These are phyloP conservation scores for Silurus glanis DNA, from an alignment of 2,113 vertebrate species.

Conservation along the genomic window DNA sequence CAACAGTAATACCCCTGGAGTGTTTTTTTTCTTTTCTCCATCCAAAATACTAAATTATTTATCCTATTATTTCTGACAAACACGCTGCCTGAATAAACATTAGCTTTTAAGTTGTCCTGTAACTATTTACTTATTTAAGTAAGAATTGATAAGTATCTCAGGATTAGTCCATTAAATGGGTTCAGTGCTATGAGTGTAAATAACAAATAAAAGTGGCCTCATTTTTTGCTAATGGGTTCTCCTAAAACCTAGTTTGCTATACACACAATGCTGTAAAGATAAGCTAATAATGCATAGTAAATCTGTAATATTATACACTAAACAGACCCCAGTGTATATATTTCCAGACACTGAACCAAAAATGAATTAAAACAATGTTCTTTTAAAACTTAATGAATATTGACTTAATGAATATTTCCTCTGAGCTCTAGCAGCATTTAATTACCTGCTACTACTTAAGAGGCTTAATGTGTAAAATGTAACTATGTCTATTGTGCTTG, in stretches of 20 bases:
- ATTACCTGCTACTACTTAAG: background rate
- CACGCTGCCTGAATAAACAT: slow-evolving; percentile 26
- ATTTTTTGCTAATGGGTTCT: slow-evolving; percentile 11
- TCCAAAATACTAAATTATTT: slow-evolving; percentile 19
- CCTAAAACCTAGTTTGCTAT: background rate
- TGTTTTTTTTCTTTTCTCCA: slow-evolving; percentile 12
- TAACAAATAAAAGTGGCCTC: background rate
- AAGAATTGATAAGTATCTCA: slow-evolving; percentile 9
- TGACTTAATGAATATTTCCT: slow-evolving; percentile 12
- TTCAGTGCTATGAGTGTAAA: slow-evolving; percentile 16
- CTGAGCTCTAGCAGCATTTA: background rate
- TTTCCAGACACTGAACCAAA: background rate
- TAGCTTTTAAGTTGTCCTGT: background rate
- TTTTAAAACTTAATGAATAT: background rate
- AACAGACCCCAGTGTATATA: background rate
- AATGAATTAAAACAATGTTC: background rate
- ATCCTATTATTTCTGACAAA: slow-evolving; percentile 10
- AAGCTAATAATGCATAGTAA: background rate
- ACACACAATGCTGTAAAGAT: background rate
- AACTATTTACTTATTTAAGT: slow-evolving; percentile 32
- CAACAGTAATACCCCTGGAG: slow-evolving; percentile 9
- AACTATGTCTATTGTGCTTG: background rate
- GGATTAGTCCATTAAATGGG: background rate
- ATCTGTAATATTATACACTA: background rate
- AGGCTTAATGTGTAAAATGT: background rate